Conservation (phyloP, 1,140 invertebrate species). For the Ridgeia piscesae region DNA sequence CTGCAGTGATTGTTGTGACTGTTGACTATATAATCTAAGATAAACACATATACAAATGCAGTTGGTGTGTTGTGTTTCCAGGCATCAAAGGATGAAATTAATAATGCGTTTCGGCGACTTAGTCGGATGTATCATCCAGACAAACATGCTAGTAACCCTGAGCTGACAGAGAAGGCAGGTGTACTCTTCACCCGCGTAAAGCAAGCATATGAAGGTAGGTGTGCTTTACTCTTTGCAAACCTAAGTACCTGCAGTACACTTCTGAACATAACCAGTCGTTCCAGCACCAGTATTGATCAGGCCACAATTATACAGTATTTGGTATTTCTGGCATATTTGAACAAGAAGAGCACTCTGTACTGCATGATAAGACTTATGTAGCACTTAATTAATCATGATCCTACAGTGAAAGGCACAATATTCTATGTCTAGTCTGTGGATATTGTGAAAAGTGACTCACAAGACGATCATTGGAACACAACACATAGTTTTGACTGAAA, state of each 20-base stretch:
- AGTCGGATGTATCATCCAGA: conserved; percentile 93
- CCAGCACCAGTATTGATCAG: too few relatives aligned
- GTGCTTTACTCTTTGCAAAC: neutral
- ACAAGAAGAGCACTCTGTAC: too few relatives aligned
- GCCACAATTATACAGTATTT: too few relatives aligned
- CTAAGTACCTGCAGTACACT: neutral
- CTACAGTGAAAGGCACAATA: too few relatives aligned
- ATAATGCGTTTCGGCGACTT: conserved; percentile 82
- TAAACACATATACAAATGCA: neutral
- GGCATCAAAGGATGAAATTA: conserved; percentile 88
- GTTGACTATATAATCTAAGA: neutral
- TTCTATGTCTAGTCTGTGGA: too few relatives aligned
- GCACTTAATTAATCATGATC: too few relatives aligned
- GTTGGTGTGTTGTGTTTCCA: conserved; percentile 50
- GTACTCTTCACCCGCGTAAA: conserved; percentile 88
- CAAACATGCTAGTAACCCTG: conserved; percentile 79
- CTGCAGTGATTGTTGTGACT: too few relatives aligned
- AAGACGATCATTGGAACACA: too few relatives aligned
- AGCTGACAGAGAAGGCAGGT: conserved; percentile 83
- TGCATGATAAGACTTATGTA: too few relatives aligned
- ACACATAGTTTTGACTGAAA: too few relatives aligned
- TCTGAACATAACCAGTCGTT: neutral
- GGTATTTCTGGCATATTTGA: too few relatives aligned
- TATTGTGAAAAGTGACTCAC: too few relatives aligned
- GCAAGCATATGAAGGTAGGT: conserved; percentile 84